Evolutionary conservation across 2,888 invertebrate genomes (phyloP), one percentile per base, ranked within the genome.

Genomic region (Drosophila phalerata): DNA sequence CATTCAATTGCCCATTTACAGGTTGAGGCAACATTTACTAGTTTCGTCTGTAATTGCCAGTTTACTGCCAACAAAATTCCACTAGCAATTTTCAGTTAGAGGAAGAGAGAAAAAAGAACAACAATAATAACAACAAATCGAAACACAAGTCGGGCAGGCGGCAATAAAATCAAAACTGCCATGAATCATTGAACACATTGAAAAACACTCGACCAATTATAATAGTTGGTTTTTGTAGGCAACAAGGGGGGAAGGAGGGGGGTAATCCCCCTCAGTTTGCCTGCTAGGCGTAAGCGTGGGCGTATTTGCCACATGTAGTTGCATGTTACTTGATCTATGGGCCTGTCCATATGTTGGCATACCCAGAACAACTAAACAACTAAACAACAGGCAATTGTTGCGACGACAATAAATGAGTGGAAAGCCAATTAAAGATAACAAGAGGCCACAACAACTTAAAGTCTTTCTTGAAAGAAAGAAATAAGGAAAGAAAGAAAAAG

Each of bases 391-490:
- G 40, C 71, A 63, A 77, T 69, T 69, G 74, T 69, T 65, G 67
- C 65, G 61, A 65, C 69, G 51, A 75, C 73, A 84, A 84, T 79
- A 74, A 79, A 73, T 73, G 85, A 83, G 68, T 83, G 62, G 70
- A 75, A 71, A 80, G 78, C 85, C 85, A 85, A 85, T 85, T 85
- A 89, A 89, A 85, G 85, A 82, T 82, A 89, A 89, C 85, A 80
- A 82, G 81, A 66, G 68, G 32, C 22, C 38, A 30, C 60, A 65
- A 68, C 22, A 49, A 57, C 40, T 67, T 77, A 69, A 75, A 77
- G 71, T 13, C 66, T 52, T 45, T 45, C 25, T 48, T 58, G 56
- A 72, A 32, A 34, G 74, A 25, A 28, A 28, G 28, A 28, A 28
- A 11, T 55, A n/a, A n/a, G n/a, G 68, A 69, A 86, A 72, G 73